Base-by-base conservation (phyloP, 2,888 invertebrate genomes). In the Listrodromus nycthemerus region DNA sequence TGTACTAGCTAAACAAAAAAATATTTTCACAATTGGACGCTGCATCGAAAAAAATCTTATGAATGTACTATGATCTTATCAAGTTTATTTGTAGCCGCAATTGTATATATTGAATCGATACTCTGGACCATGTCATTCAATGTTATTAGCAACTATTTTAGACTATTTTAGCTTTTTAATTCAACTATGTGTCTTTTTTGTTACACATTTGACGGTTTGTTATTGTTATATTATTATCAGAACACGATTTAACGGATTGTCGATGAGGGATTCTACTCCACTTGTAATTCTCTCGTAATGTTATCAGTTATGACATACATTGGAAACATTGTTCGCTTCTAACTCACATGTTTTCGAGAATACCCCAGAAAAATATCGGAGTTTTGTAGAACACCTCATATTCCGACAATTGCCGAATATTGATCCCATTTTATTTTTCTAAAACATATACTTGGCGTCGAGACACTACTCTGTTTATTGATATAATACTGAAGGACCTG, bases 71-170 rank as follows among this genome's bases (percentile, higher is more conserved):
- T 61, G n/a, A 24, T 24, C 13, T 55, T 27, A n/a, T 30, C 27
- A 30, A 30, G n/a, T 16, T 30, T 30, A 13, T 61, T 16, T 16
- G n/a, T 30, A 61, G 16, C n/a, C 27, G 30, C 16, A 30, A 61
- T 61, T 16, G 13, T 61, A 5, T 65, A 41, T 50, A 30, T 80
- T 16, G 58, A 19, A 48, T 58, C 21, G 61, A 80, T 67, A 80
- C 65, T 80, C 73, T 27, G 24, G 24, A 66, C 33, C 13, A 67
- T 67, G 7, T 48, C 2, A 48, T 37, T 61, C 58, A 33, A n/a
- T 58, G 30, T 71, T 55, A 52, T 37, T 45, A 67, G 50, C 19
- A 10, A 48, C n/a, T 19, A 8, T 48, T 69, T 30, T 50, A 48
- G 48, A n/a, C 24, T 16, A 19, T 69, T 69, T 67, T 7, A 67